A percentile compares a stretch with the other conserved stretches of the same genome.
phyloP scores from a whole-genome alignment of 1,140 invertebrate species.

The Drosophila ohnishii region DNA sequence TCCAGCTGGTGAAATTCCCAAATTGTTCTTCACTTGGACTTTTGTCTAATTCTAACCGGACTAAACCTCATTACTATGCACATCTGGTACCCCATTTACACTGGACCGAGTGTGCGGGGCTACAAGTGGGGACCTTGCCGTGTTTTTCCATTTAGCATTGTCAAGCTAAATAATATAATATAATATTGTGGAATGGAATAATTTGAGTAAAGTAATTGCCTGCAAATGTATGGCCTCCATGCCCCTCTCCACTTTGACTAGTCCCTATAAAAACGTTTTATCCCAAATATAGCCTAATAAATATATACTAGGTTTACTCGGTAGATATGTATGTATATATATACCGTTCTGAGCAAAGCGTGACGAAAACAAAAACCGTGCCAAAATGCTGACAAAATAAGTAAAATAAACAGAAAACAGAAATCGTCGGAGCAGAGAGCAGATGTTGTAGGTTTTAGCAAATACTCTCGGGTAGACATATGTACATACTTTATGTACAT shows the following conservation, averaged over 20 bases:
- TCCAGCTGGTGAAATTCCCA: constrained; percentile 23
- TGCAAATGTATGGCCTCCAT: constrained; percentile 12
- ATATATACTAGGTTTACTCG: constrained; percentile 14
- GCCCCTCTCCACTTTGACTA: not conserved
- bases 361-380: constrained; percentile 61
- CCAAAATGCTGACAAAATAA: constrained; percentile 57
- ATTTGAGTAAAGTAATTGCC: constrained; percentile 63
- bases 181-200: constrained; percentile 43
- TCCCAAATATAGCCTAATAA: constrained; percentile 25
- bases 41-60: constrained; percentile 8
- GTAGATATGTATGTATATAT: not conserved
- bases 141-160: constrained; percentile 51
- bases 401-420: constrained; percentile 51
- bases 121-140: constrained; percentile 41
- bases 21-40: constrained; percentile 15
- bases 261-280: constrained; percentile 19
- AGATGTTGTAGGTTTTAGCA: constrained; percentile 37
- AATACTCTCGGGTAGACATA: constrained; percentile 14
- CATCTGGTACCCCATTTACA: constrained; percentile 25
- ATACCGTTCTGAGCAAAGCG: constrained; percentile 40
- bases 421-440: constrained; percentile 38
- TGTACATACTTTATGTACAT: constrained; percentile 13
- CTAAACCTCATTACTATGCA: constrained; percentile 32
- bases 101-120: constrained; percentile 10
- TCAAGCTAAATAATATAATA: constrained; percentile 41